Percentiles rank a stretch among this genome's conserved stretches.
phyloP scores from a whole-genome alignment of 1,140 invertebrate species.

The Drosophila chauvacae region DNA sequence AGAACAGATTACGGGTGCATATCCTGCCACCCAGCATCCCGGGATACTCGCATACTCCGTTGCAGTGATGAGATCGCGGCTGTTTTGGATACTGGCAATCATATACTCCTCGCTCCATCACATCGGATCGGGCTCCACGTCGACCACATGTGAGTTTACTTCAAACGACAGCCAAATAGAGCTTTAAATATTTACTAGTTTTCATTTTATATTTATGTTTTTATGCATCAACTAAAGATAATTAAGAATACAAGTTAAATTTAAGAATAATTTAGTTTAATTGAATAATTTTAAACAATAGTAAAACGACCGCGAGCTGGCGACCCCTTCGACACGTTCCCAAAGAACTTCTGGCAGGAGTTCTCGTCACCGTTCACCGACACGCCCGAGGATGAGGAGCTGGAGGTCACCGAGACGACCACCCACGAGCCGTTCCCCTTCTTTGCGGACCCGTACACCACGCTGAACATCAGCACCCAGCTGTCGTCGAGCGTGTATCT shows the following conservation, averaged over 20 bases:
- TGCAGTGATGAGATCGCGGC: constrained; percentile 82
- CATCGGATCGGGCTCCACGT: constrained; percentile 75
- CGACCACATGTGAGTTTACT: constrained; percentile 74
- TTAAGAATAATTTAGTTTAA: too few species aligned
- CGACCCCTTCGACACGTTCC: constrained; percentile 84
- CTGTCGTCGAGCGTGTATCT: constrained; percentile 88
- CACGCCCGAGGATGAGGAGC: constrained; percentile 81
- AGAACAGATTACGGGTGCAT: constrained; percentile 62
- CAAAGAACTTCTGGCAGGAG: constrained; percentile 87
- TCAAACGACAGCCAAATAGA: background rate
- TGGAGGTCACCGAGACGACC: constrained; percentile 84
- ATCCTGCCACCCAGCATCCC: constrained; percentile 54
- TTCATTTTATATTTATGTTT: too few species aligned
- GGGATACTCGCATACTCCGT: constrained; percentile 20
- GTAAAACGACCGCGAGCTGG: constrained; percentile 83
- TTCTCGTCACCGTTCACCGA: constrained; percentile 87
- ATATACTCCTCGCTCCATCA: constrained; percentile 82
- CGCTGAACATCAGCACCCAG: constrained; percentile 89
- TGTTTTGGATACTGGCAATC: constrained; percentile 83
- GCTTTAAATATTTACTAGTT: background rate
- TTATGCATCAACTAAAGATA: too few species aligned
- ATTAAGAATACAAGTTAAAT: too few species aligned
- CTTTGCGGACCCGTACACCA: constrained; percentile 87
- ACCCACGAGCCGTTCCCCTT: constrained; percentile 87
- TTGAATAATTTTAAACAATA: constrained; percentile 7